A percentile compares a stretch with the other conserved stretches of the same genome.
Evolutionary conservation across 2,888 invertebrate genomes (phyloP).

Genomic region (Pantelozetes paolii): DNA sequence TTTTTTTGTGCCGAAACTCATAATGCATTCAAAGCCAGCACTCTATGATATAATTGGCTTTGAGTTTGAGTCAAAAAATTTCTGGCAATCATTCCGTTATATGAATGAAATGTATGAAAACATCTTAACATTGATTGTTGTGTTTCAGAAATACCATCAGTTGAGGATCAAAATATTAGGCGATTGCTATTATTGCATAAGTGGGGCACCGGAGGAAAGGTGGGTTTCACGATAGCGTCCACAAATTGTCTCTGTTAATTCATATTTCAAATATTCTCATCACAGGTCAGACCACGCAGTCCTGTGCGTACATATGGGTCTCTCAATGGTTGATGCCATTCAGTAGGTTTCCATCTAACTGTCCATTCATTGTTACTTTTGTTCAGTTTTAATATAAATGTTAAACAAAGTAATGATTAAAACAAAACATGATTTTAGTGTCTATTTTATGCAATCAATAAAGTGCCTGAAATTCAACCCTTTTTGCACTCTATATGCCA

Average conservation of each 20-base stretch:
- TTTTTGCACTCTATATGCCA: too few relatives aligned
- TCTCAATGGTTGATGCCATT: slow-evolving; percentile 94
- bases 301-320: slow-evolving; percentile 88
- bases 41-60: slow-evolving; percentile 17
- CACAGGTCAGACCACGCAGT: slow-evolving; percentile 57
- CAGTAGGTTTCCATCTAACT: slow-evolving; percentile 63
- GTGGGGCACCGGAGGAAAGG: slow-evolving; percentile 84
- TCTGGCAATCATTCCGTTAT: background rate
- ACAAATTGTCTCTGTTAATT: slow-evolving; percentile 52
- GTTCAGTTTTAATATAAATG: too few relatives aligned
- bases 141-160: slow-evolving; percentile 88
- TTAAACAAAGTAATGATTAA: too few relatives aligned
- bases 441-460: too few relatives aligned
- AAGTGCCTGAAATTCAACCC: too few relatives aligned
- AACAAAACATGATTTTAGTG: too few relatives aligned
- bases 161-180: slow-evolving; percentile 91
- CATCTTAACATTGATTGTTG: background rate
- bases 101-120: background rate
- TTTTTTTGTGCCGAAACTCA: slow-evolving; percentile 9
- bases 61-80: background rate
- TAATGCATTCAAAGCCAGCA: background rate
- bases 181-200: slow-evolving; percentile 96
- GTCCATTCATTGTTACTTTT: too few relatives aligned
- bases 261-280: background rate
- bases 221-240: slow-evolving; percentile 64